Percentiles rank a stretch among this genome's conserved stretches.
Evolutionary conservation across 1,140 invertebrate species (phyloP).

Genomic region (Drosophila elegans): DNA sequence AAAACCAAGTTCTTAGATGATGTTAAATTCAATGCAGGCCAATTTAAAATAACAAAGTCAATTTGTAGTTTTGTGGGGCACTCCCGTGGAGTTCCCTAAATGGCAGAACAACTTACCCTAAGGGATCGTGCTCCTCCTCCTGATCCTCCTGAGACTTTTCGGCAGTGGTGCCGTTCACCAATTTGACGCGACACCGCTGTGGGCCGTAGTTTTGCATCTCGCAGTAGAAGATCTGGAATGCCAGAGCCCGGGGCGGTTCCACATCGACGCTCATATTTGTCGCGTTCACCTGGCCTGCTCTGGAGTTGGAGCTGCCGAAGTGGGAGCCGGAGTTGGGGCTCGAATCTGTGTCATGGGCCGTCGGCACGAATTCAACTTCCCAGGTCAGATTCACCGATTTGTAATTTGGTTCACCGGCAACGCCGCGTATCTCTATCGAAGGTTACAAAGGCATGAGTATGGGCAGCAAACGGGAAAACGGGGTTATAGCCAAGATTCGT

Average conservation of each 20-base stretch:
- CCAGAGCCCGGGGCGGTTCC: conserved; percentile 85
- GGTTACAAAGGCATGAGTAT: conserved; percentile 56
- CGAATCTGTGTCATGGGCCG: conserved; percentile 72
- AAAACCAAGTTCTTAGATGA: too few species aligned
- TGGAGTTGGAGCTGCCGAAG: conserved; percentile 42
- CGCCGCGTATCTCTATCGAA: conserved; percentile 87
- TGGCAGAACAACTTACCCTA: conserved; percentile 28
- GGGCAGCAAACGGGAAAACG: conserved; percentile 44
- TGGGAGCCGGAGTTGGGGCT: conserved; percentile 17
- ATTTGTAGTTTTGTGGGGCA: neutral
- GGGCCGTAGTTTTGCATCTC: conserved; percentile 91
- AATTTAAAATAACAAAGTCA: too few species aligned
- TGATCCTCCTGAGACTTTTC: conserved; percentile 19
- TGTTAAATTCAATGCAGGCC: too few species aligned
- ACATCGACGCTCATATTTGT: conserved; percentile 75
- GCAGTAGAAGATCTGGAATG: conserved; percentile 90
- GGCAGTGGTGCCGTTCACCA: conserved; percentile 84
- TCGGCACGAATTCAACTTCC: conserved; percentile 86
- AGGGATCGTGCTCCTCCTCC: conserved; percentile 13
- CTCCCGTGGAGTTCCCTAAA: neutral
- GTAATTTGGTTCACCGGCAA: conserved; percentile 90
- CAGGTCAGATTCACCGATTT: conserved; percentile 89
- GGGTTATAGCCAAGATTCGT: conserved; percentile 57
- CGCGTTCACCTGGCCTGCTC: conserved; percentile 38
- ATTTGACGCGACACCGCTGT: conserved; percentile 89